Evolutionary conservation across 2,797 vertebrate genomes (phyloP).

Genomic region (Sebastes goodei): DNA sequence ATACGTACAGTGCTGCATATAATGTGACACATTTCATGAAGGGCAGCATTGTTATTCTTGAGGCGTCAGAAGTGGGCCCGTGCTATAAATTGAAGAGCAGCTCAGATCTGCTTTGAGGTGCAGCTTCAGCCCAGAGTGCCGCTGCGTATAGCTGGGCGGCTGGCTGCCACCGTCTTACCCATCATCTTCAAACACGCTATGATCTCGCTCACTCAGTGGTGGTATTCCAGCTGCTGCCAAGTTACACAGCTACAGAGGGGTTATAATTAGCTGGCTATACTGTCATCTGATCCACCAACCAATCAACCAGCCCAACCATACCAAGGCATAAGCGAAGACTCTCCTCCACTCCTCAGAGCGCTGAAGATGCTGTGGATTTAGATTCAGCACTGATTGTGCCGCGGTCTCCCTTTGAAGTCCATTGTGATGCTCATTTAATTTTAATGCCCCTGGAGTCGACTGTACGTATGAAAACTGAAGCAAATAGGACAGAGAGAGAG

Average conservation of each 20-base stretch:
- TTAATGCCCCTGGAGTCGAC: slow-evolving; percentile 62
- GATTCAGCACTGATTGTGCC: slow-evolving; percentile 59
- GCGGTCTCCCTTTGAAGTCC: slow-evolving; percentile 61
- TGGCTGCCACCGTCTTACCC: slow-evolving; percentile 49
- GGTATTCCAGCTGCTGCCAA: slow-evolving; percentile 65
- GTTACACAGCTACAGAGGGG: slow-evolving; percentile 63
- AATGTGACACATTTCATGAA: slow-evolving; percentile 18
- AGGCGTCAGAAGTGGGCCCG: slow-evolving; percentile 28
- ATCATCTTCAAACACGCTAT: slow-evolving; percentile 72
- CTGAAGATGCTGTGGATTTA: slow-evolving; percentile 50
- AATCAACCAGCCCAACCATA: slow-evolving; percentile 35
- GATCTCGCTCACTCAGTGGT: slow-evolving; percentile 55
- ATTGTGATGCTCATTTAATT: slow-evolving; percentile 67
- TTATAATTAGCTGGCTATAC: slow-evolving; percentile 74
- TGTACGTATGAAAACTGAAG: slow-evolving; percentile 34
- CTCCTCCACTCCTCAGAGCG: slow-evolving; percentile 19
- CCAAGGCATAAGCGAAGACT: slow-evolving; percentile 32
- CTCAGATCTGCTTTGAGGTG: slow-evolving; percentile 63
- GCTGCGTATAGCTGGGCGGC: slow-evolving; percentile 12
- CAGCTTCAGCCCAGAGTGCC: slow-evolving; percentile 37
- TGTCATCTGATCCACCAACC: slow-evolving; percentile 58
- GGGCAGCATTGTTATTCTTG: slow-evolving; percentile 19
- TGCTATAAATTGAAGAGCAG: slow-evolving; percentile 47
- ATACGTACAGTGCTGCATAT: background rate
- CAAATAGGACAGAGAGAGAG: slow-evolving; percentile 16